Conservation (phyloP, 2,888 invertebrate genomes). For the Autographa pulchrina region DNA sequence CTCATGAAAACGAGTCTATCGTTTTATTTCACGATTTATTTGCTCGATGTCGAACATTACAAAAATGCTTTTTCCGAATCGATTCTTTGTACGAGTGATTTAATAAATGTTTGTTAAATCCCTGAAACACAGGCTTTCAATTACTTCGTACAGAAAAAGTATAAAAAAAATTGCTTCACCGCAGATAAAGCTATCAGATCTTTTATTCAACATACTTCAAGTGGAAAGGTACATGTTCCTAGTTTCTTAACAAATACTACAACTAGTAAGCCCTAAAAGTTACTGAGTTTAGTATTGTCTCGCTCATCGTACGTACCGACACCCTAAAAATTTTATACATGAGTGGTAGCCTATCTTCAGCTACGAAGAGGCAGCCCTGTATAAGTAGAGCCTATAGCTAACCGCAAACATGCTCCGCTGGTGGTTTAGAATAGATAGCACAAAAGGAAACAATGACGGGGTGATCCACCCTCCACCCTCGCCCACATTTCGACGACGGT, state of each 20-base stretch:
- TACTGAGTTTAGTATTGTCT: slow-evolving; percentile 21
- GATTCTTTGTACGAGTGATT: too few relatives aligned
- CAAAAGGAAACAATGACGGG: slow-evolving; percentile 79
- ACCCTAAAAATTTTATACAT: slow-evolving; percentile 22
- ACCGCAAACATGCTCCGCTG: slow-evolving; percentile 62
- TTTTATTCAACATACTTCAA: not conserved
- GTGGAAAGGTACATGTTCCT: not conserved
- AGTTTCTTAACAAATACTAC: not conserved
- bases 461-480: slow-evolving; percentile 72
- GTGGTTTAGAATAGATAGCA: slow-evolving; percentile 66
- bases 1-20: not conserved
- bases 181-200: not conserved
- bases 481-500: slow-evolving; percentile 63
- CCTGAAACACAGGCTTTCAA: too few relatives aligned
- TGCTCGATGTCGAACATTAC: too few relatives aligned
- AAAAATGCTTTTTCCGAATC: too few relatives aligned
- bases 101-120: too few relatives aligned
- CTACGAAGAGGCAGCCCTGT: slow-evolving; percentile 39
- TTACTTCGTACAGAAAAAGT: too few relatives aligned
- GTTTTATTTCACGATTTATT: not conserved
- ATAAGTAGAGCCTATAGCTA: slow-evolving; percentile 51
- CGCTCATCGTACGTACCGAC: slow-evolving; percentile 15
- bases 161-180: too few relatives aligned
- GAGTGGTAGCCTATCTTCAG: slow-evolving; percentile 41
- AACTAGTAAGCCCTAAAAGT: slow-evolving; percentile 2